These are phyloP conservation scores for Patiria pectinifera DNA, from an alignment of 53 echinoderm and acorn worm species.

Conservation along the genomic window DNA sequence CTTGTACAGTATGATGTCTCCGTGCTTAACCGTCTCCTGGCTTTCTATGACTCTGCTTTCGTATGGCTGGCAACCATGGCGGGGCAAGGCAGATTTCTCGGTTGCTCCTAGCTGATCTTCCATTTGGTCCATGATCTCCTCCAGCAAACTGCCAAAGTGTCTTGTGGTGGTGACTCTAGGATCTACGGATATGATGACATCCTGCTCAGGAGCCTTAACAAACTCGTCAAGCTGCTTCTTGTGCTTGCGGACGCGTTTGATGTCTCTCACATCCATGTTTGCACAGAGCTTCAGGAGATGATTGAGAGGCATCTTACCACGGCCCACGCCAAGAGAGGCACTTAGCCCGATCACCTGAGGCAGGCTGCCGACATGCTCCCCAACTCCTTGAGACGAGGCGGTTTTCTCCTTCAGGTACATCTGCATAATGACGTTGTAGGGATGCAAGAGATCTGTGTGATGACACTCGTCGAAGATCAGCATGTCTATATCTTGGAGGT, in stretches of 20 bases:
- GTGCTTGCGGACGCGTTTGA: constrained; percentile 55
- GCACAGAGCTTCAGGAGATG: constrained; percentile 79
- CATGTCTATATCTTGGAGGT: constrained; percentile 57
- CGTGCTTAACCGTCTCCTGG: not conserved
- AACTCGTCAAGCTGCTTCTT: constrained; percentile 35
- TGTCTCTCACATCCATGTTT: constrained; percentile 71
- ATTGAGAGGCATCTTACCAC: constrained; percentile 25
- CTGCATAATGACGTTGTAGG: constrained; percentile 82
- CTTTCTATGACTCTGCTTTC: constrained; percentile 57
- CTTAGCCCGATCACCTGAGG: constrained; percentile 70
- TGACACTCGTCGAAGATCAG: constrained; percentile 83
- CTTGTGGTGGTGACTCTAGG: not conserved
- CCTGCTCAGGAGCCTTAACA: constrained; percentile 73
- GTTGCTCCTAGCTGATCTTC: constrained; percentile 34
- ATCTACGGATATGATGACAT: constrained; percentile 48
- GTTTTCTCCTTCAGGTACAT: constrained; percentile 58
- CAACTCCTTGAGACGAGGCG: constrained; percentile 27
- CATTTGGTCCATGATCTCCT: constrained; percentile 64
- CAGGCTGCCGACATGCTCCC: constrained; percentile 28
- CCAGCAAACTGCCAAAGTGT: constrained; percentile 57
- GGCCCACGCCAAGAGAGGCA: constrained; percentile 71
- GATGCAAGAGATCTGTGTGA: constrained; percentile 76
- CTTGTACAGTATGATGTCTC: constrained; percentile 16
- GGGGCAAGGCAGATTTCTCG: not conserved
- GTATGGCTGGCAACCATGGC: constrained; percentile 65